A percentile compares a stretch with the other conserved stretches of the same genome.
These are phyloP conservation scores for Gobio gobio DNA, from an alignment of 2,113 vertebrate species.

Conservation along the genomic window DNA sequence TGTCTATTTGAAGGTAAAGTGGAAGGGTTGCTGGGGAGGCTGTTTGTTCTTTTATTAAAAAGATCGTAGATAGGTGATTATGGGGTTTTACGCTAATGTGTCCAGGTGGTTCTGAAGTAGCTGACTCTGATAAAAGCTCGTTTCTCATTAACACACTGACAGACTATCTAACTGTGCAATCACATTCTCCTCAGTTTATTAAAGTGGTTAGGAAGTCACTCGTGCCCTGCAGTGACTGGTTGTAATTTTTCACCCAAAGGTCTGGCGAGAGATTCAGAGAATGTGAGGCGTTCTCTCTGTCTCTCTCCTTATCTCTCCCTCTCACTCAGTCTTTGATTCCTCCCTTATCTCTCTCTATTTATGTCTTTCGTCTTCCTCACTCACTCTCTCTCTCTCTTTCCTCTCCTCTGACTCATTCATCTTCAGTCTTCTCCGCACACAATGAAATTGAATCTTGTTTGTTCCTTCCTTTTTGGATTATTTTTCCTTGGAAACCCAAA, in stretches of 20 bases:
- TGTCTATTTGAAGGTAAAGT: not conserved
- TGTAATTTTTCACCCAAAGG: conserved; percentile 73
- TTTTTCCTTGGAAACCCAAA: conserved; percentile 59
- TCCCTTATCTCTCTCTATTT: conserved; percentile 33
- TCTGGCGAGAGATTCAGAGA: conserved; percentile 60
- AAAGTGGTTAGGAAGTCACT: conserved; percentile 76
- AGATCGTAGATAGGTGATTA: conserved; percentile 17
- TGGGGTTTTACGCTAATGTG: conserved; percentile 33
- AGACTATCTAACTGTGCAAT: conserved; percentile 74
- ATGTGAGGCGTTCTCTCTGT: conserved; percentile 50
- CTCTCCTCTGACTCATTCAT: conserved; percentile 2
- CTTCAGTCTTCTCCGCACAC: conserved; percentile 42
- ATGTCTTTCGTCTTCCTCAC: conserved; percentile 15
- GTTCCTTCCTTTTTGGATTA: conserved; percentile 36
- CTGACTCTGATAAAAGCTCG: conserved; percentile 73
- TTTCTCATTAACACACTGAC: conserved; percentile 79
- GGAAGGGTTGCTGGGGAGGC: conserved; percentile 2
- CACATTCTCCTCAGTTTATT: conserved; percentile 74
- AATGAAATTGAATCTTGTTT: conserved; percentile 70
- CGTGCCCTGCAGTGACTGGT: conserved; percentile 66
- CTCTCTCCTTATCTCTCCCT: conserved; percentile 46
- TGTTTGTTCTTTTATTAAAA: conserved; percentile 35
- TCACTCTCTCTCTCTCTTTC: not conserved
- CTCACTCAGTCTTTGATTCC: conserved; percentile 52
- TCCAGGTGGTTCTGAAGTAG: conserved; percentile 64